Conservation (phyloP, 2,113 vertebrate species). For the Deroptyus accipitrinus region DNA sequence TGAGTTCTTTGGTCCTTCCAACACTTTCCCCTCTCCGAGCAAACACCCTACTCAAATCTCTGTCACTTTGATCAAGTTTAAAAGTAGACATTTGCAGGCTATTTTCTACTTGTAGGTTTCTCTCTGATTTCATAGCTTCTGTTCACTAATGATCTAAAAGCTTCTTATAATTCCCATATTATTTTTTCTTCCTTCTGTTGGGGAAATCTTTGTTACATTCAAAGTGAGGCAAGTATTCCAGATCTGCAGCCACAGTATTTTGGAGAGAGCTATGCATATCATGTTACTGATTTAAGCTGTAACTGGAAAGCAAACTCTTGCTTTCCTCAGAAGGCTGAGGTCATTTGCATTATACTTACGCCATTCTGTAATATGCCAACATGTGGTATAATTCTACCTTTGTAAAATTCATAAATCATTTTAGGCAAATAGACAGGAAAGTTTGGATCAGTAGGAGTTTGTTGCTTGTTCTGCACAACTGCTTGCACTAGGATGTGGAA, state of each 20-base stretch:
- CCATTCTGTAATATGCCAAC: not conserved
- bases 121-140: not conserved
- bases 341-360: not conserved
- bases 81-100: not conserved
- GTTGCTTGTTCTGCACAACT: accelerated
- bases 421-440: not conserved
- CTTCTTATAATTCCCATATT: not conserved
- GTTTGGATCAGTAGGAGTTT: not conserved
- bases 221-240: not conserved
- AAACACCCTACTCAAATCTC: not conserved
- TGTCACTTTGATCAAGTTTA: not conserved
- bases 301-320: not conserved
- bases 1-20: not conserved
- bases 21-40: not conserved
- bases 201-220: not conserved
- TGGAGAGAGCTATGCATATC: not conserved
- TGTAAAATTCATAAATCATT: not conserved
- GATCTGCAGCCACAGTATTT: not conserved
- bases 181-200: not conserved
- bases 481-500: not conserved
- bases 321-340: not conserved
- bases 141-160: not conserved
- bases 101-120: not conserved
- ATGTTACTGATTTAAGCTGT: not conserved
- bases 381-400: not conserved